Evolutionary conservation across 2,797 vertebrate species (phyloP), one percentile per base, ranked within the genome.

Genomic region (Pangasius larnaudii): DNA sequence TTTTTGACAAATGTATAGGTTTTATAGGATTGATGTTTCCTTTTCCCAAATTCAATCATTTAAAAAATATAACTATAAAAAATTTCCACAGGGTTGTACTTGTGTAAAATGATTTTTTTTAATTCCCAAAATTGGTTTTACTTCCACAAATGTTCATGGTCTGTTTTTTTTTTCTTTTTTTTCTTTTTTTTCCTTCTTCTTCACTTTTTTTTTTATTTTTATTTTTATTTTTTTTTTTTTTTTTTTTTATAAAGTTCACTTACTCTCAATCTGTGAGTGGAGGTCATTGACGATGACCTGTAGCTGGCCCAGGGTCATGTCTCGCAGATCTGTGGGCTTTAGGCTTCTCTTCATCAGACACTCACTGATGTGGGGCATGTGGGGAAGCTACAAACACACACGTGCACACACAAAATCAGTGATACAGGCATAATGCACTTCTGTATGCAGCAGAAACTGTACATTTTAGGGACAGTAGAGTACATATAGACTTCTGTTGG

Each of bases 221-320:
- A n/a, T n/a, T n/a, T n/a, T n/a, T n/a, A n/a, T 81, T 42, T 42
- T 42, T 42, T 81, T 42, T 42, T 42, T 42, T 39, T 39, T 39
- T 39, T 39, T 36, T 36, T 36, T 36, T 36, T 36, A 36, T 1
- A 88, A 22, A 7, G 4, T 30, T 24, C 87, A 97, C 98, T 97
- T 95, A 99, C 98, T 99, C 93, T 99, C 98, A 84, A 99, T 99
- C 94, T 99, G 98, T 91, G 98, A 99, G 94, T 99, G 98, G 84
- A 99, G 97, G 93, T 99, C 98, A 2, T 99, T 99, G 94, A 99
- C 98, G 85, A 99, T 99, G 93, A 99, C 98, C 91, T 99, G 98
- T n/a, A 99, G 97, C 93, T 99, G 98, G 85, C 98, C 98, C 0
- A 98, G 94, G 1, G 97, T 99, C 98, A 99, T 99, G 93, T 98